Base-by-base conservation (phyloP, 2,113 vertebrate genomes). In the Loxodonta africana region DNA sequence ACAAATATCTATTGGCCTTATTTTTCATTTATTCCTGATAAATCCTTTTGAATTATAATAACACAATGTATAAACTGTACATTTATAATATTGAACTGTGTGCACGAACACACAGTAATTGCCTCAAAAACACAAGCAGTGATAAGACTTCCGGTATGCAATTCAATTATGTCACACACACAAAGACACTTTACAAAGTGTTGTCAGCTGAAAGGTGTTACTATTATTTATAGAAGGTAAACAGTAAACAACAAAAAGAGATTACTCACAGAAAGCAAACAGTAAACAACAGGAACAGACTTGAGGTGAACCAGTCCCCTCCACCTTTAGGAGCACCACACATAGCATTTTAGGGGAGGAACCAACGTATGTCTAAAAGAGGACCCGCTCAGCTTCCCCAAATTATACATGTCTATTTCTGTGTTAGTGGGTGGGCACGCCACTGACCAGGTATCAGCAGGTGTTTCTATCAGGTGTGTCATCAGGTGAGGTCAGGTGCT, bases 11-110 rank as follows among this genome's bases (percentile, higher is more conserved):
- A 63, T 51, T 46, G 18, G 4, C 30, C 30, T 95, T 57, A 67
- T 57, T 92, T 74, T 91, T 86, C 0, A 76, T 76, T 77, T 76
- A 67, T 44, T 82, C 67, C 1, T 73, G 37, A 85, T 6, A 92
- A 69, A 6, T 62, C 23, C 33, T 94, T 71, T 83, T 85, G 1
- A 91, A 77, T 88, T n/a, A 63, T 86, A 87, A 87, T 86, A 69
- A 69, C 28, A 2, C 28, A 69, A 69, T 69, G 14, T 69, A 69
- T 15, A 65, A 65, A 26, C 7, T 69, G 12, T 69, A 33, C 65
- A 4, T 69, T 67, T 67, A 11, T 28, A 30, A 69, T 69, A 69
- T 6, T 14, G 26, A 33, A 69, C 11, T 33, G 65, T 69, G 63
- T 28, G 26, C 23, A 65, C 23, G 2, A 65, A 65, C 63, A 65